Percentiles rank a stretch among this genome's conserved stretches.
These are phyloP conservation scores for Drosophila truncata DNA, from an alignment of 1,140 invertebrate species.

Conservation along the genomic window DNA sequence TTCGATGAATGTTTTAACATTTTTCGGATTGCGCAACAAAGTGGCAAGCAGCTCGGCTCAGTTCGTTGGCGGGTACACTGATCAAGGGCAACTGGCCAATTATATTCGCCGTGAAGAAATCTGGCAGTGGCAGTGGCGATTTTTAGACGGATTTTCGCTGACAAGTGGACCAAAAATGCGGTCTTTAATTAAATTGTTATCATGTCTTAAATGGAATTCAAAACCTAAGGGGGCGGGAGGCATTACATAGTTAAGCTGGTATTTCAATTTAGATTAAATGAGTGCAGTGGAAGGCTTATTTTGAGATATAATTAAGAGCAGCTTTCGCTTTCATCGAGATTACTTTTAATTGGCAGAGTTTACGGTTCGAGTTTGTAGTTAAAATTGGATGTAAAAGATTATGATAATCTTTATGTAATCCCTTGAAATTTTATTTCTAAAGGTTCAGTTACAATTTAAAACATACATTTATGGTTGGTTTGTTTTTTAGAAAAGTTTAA, in stretches of 20 bases:
- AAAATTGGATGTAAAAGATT: neutral
- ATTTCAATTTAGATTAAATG: neutral
- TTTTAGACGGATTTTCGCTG: constrained; percentile 24
- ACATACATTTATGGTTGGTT: neutral
- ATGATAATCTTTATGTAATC: neutral
- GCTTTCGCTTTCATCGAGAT: constrained; percentile 5
- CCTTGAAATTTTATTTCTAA: neutral
- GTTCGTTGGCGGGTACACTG: constrained; percentile 29
- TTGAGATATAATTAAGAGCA: constrained; percentile 1
- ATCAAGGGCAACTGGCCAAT: constrained; percentile 74
- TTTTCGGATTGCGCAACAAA: constrained; percentile 40
- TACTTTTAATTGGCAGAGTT: neutral
- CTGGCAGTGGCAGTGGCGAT: constrained; percentile 28
- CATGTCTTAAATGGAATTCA: constrained; percentile 7
- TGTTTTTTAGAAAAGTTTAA: neutral
- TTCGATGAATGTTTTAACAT: constrained; percentile 72
- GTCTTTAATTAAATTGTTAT: constrained; percentile 28
- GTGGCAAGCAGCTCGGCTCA: constrained; percentile 6
- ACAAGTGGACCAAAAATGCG: constrained; percentile 27
- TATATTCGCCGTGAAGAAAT: constrained; percentile 50
- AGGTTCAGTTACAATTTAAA: neutral
- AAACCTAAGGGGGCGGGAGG: neutral
- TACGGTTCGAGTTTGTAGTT: neutral
- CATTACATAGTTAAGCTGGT: neutral
- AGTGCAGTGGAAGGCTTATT: neutral